Evolutionary conservation across 1,140 invertebrate species (phyloP).

Genomic region (Helicoverpa zea): DNA sequence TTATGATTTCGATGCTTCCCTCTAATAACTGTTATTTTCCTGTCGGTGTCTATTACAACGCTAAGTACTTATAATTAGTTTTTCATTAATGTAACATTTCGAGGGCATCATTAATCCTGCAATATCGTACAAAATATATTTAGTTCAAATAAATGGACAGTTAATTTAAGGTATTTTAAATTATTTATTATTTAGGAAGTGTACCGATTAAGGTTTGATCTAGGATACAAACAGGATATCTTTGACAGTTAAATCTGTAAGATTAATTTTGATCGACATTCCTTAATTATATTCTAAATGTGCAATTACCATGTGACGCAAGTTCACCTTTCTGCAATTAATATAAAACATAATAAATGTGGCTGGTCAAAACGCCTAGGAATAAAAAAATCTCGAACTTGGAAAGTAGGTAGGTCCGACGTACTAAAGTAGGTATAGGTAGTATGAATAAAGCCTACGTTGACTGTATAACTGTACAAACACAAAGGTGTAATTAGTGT

Average conservation of each 20-base stretch:
- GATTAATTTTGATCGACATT: slow-evolving; percentile 8
- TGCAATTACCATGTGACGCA: too few species aligned
- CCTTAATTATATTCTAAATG: too few species aligned
- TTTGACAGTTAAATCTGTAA: slow-evolving; percentile 1
- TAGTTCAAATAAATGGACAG: background rate
- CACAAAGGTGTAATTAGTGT: too few species aligned
- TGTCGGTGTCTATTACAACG: slow-evolving; percentile 14
- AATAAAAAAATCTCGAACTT: too few species aligned
- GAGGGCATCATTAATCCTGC: background rate
- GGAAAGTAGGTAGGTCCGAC: too few species aligned
- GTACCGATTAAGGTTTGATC: background rate
- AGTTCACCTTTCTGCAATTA: too few species aligned
- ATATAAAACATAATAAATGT: too few species aligned
- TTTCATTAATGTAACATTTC: slow-evolving; percentile 8
- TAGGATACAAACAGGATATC: background rate
- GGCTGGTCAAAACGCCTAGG: too few species aligned
- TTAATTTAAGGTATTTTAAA: background rate
- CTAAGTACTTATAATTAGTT: background rate
- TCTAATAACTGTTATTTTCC: slow-evolving; percentile 13
- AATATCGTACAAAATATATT: background rate
- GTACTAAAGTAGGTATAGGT: too few species aligned
- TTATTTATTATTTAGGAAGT: background rate
- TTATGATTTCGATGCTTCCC: background rate
- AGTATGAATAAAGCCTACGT: too few species aligned
- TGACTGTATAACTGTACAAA: too few species aligned